These are phyloP conservation scores for Natrix natrix DNA, from an alignment of 2,797 vertebrate genomes.

Conservation along the genomic window DNA sequence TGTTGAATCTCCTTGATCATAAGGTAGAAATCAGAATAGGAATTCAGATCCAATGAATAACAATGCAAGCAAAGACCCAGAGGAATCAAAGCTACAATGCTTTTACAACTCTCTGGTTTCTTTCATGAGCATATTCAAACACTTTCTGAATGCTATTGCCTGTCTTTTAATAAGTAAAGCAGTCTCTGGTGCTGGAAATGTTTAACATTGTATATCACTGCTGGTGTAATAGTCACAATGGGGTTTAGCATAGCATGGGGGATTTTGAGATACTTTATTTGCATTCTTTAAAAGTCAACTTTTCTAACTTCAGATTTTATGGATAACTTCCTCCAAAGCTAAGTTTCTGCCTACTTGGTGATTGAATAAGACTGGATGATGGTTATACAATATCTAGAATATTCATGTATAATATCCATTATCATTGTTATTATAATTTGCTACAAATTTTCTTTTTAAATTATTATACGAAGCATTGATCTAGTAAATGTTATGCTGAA, in stretches of 20 bases:
- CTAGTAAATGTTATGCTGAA: not conserved
- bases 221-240: slow-evolving; percentile 1
- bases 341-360: not conserved
- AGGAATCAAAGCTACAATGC: not conserved
- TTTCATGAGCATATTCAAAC: slow-evolving; percentile 29
- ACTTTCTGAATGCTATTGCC: slow-evolving; percentile 10
- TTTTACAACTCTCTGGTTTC: slow-evolving; percentile 14
- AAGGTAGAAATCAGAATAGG: slow-evolving; percentile 2
- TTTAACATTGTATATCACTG: not conserved
- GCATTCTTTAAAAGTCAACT: slow-evolving; percentile 2
- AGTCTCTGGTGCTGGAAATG: slow-evolving; percentile 15
- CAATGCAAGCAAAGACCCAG: slow-evolving; percentile 20
- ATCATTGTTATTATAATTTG: not conserved
- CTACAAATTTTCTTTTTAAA: not conserved
- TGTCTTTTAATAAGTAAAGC: slow-evolving; percentile 19
- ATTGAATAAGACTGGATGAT: not conserved
- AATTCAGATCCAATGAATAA: not conserved
- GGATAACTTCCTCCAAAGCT: not conserved
- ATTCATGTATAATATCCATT: not conserved
- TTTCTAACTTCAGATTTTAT: slow-evolving; percentile 8
- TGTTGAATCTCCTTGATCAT: not conserved
- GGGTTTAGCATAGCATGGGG: not conserved
- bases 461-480: not conserved
- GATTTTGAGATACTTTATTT: not conserved
- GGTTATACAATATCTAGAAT: not conserved